Conservation (phyloP, 2,113 vertebrate species). For the Irena cyanogastra region DNA sequence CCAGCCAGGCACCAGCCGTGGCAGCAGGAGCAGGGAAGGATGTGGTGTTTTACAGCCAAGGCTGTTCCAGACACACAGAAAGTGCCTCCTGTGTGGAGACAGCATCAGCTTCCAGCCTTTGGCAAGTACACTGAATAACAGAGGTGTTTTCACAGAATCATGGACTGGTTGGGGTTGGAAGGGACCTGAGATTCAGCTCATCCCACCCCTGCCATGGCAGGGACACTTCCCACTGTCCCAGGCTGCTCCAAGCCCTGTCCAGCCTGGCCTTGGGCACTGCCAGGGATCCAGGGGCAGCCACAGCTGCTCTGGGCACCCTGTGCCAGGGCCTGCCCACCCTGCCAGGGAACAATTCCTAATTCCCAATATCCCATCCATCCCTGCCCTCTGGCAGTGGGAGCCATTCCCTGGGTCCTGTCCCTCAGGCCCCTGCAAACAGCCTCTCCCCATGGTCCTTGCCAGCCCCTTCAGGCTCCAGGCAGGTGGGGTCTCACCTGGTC, state of each 20-base stretch:
- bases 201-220: background rate
- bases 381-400: background rate
- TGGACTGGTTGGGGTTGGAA: background rate
- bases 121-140: background rate
- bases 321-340: background rate
- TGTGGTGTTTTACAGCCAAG: background rate
- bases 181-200: background rate
- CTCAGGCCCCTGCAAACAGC: background rate
- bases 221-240: background rate
- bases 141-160: background rate
- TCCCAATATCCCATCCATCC: rapidly evolving
- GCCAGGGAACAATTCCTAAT: rapidly evolving
- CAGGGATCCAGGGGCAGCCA: background rate
- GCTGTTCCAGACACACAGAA: background rate
- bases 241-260: background rate
- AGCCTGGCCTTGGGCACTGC: background rate
- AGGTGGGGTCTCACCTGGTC: background rate
- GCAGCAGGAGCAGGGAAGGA: background rate
- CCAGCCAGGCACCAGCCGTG: background rate
- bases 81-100: background rate
- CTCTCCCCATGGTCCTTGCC: background rate
- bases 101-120: background rate
- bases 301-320: background rate
- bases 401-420: background rate
- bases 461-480: background rate